These are phyloP conservation scores for Chymomyza procnemis DNA, from an alignment of 2,888 invertebrate genomes.

Conservation along the genomic window DNA sequence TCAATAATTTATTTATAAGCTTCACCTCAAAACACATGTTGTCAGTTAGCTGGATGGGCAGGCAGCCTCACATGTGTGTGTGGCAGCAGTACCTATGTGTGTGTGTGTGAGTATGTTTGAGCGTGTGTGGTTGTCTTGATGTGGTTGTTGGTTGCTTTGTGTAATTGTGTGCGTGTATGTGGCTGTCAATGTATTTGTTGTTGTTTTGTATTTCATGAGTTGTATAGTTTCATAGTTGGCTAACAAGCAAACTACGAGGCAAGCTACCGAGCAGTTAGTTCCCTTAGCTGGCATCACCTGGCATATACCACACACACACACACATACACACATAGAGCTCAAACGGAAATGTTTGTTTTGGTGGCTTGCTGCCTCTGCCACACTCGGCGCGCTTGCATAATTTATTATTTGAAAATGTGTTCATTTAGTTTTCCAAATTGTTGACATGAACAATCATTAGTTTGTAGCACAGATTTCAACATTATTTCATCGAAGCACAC, in stretches of 20 bases:
- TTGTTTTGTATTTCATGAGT: slow-evolving; percentile 35
- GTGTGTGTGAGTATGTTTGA: not conserved
- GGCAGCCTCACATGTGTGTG: not conserved
- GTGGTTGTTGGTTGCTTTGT: slow-evolving; percentile 6
- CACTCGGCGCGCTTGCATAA: slow-evolving; percentile 60
- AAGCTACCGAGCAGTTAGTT: not conserved
- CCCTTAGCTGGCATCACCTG: slow-evolving; percentile 33
- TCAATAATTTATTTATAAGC: slow-evolving; percentile 74
- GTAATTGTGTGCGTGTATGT: not conserved
- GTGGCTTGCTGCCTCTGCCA: slow-evolving; percentile 26
- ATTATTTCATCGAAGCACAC: slow-evolving; percentile 39
- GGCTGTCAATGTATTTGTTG: slow-evolving; percentile 18
- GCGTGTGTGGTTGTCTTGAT: not conserved
- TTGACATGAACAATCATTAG: slow-evolving; percentile 72
- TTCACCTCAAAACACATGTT: slow-evolving; percentile 70
- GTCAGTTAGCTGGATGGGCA: slow-evolving; percentile 38
- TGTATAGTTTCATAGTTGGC: slow-evolving; percentile 55
- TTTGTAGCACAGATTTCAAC: slow-evolving; percentile 63
- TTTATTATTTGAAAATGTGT: slow-evolving; percentile 70
- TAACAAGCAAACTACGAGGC: slow-evolving; percentile 46
- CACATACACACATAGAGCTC: not conserved
- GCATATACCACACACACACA: slow-evolving; percentile 17
- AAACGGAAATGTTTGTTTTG: slow-evolving; percentile 23
- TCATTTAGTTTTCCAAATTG: slow-evolving; percentile 73
- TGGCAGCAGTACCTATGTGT: too few relatives aligned